phyloP scores from a whole-genome alignment of 2,888 invertebrate genomes.

The Campoletis raptor region DNA sequence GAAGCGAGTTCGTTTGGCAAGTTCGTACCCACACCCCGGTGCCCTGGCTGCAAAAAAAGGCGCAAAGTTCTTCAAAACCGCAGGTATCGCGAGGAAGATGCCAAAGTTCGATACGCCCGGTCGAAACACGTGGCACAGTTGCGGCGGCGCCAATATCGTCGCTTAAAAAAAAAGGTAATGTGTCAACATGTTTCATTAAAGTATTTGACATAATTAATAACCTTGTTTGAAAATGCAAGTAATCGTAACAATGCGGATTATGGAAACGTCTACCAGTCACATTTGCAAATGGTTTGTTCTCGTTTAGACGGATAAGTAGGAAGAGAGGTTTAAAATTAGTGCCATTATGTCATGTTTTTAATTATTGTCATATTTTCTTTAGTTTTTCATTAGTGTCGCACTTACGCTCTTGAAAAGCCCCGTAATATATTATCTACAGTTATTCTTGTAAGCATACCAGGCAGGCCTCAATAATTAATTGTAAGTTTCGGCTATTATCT shows the following conservation, averaged over 20 bases:
- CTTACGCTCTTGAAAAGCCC: conserved; percentile 23
- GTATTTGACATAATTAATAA: conserved; percentile 15
- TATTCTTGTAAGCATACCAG: conserved; percentile 24
- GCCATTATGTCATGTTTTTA: conserved; percentile 5
- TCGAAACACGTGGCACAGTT: conserved; percentile 6
- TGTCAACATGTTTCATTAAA: conserved; percentile 37
- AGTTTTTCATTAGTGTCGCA: neutral
- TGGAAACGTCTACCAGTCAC: conserved; percentile 34
- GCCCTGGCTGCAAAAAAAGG: conserved; percentile 26
- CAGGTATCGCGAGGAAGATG: conserved; percentile 27
- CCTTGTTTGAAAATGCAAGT: conserved; percentile 20
- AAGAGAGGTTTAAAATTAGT: conserved; percentile 28
- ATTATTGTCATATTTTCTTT: neutral
- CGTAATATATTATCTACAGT: conserved; percentile 35
- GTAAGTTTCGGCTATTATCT: conserved; percentile 21
- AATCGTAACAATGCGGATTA: conserved; percentile 21
- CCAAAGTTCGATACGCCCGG: conserved; percentile 24
- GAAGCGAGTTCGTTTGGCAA: conserved; percentile 18
- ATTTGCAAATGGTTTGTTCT: conserved; percentile 31
- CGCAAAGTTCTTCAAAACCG: conserved; percentile 38
- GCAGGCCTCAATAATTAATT: conserved; percentile 14
- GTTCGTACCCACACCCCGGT: conserved; percentile 43
- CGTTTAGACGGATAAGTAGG: conserved; percentile 28
- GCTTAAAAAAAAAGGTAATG: conserved; percentile 43
- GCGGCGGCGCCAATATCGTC: conserved; percentile 37